Conservation (phyloP, 2,797 vertebrate species). For the Falco peregrinus region DNA sequence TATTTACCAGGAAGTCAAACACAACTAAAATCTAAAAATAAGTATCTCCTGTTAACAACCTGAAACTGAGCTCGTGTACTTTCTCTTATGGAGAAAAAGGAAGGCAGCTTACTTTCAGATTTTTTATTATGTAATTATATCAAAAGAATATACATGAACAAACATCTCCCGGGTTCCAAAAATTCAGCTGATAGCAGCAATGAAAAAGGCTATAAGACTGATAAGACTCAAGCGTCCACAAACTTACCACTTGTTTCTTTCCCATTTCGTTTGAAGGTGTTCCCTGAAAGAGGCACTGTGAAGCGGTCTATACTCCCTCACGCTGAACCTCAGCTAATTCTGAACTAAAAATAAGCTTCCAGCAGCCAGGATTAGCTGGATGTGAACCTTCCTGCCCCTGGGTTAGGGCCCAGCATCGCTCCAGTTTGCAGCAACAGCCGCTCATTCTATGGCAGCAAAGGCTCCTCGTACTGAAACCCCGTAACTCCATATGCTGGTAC, state of each 20-base stretch:
- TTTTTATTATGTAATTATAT: neutral
- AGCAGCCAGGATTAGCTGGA: conserved; percentile 62
- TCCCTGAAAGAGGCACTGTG: conserved; percentile 20
- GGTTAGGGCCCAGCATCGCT: neutral
- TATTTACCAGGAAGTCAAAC: neutral
- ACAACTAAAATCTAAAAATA: neutral
- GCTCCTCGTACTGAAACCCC: neutral
- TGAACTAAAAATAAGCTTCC: conserved; percentile 70
- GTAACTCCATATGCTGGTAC: neutral
- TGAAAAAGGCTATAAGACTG: neutral
- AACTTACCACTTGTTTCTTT: conserved; percentile 83
- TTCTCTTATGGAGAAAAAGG: neutral
- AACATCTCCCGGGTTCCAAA: neutral
- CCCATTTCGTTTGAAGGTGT: conserved; percentile 75
- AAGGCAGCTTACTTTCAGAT: neutral
- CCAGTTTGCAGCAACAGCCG: neutral
- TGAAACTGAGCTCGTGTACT: neutral
- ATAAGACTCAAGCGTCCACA: neutral
- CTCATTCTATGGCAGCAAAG: neutral
- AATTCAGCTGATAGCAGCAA: neutral
- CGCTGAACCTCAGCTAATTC: conserved; percentile 63
- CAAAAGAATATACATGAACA: neutral
- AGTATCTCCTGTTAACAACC: neutral
- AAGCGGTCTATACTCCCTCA: conserved; percentile 4
- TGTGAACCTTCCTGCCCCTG: neutral